phyloP scores from a whole-genome alignment of 2,797 vertebrate species.

The Mareca penelope region DNA sequence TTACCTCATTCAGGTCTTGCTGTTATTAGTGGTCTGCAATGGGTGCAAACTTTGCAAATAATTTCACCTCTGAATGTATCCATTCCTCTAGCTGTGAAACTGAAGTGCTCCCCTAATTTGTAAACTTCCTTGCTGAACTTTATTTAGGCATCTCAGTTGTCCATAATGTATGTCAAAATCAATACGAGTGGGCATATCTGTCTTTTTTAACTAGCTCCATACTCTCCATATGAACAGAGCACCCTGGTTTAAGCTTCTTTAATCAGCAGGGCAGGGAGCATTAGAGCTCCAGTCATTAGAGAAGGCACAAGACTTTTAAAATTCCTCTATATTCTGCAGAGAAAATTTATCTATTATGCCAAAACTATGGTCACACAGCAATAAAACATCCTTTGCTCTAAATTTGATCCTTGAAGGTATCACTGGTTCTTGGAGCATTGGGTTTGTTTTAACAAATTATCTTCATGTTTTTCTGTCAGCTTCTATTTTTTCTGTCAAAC shows the following conservation, averaged over 20 bases:
- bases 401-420: constrained; percentile 12
- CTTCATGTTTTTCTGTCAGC: constrained; percentile 35
- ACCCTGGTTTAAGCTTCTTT: neutral
- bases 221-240: neutral
- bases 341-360: neutral
- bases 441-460: constrained; percentile 43
- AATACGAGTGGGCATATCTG: neutral
- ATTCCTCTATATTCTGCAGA: neutral
- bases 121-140: neutral
- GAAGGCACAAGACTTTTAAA: neutral
- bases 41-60: neutral
- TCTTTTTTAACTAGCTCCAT: neutral
- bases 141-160: neutral
- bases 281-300: neutral
- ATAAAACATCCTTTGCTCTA: neutral
- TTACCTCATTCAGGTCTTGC: neutral
- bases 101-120: neutral
- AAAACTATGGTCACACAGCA: neutral
- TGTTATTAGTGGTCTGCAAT: neutral
- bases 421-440: neutral
- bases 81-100: neutral
- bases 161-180: neutral
- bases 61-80: neutral
- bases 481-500: constrained; percentile 44
- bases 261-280: neutral